A percentile compares a stretch with the other conserved stretches of the same genome.
Conservation (phyloP, 2,797 vertebrate species). For the Podarcis siculus region DNA sequence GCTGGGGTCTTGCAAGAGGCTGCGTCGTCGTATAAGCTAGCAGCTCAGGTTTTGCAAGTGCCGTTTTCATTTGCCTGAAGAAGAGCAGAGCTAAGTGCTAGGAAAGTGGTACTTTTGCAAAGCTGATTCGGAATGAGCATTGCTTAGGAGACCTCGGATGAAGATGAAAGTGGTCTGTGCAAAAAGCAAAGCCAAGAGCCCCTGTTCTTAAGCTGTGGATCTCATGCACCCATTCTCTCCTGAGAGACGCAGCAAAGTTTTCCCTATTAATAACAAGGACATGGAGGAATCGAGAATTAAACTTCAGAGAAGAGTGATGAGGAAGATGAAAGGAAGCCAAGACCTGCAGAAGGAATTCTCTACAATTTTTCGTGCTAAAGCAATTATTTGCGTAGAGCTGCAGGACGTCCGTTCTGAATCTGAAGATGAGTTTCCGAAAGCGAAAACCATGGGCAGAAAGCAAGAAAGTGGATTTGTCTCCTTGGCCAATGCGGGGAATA, state of each 20-base stretch:
- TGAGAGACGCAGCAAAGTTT: background rate
- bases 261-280: background rate
- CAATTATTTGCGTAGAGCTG: background rate
- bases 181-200: background rate
- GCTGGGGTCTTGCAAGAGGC: background rate
- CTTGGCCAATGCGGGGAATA: background rate
- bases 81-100: background rate
- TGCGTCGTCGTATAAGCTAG: too few species aligned
- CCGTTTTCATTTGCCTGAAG: background rate
- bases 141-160: background rate
- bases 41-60: background rate
- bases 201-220: background rate
- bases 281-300: background rate
- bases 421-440: background rate
- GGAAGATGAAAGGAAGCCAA: background rate
- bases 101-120: background rate
- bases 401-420: background rate
- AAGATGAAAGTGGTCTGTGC: background rate
- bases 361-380: too few species aligned
- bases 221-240: background rate
- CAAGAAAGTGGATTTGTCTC: background rate
- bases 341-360: background rate
- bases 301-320: background rate
- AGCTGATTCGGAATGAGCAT: background rate
- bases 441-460: background rate